phyloP scores from a whole-genome alignment of 2,888 invertebrate species.

The Rhingia campestris region DNA sequence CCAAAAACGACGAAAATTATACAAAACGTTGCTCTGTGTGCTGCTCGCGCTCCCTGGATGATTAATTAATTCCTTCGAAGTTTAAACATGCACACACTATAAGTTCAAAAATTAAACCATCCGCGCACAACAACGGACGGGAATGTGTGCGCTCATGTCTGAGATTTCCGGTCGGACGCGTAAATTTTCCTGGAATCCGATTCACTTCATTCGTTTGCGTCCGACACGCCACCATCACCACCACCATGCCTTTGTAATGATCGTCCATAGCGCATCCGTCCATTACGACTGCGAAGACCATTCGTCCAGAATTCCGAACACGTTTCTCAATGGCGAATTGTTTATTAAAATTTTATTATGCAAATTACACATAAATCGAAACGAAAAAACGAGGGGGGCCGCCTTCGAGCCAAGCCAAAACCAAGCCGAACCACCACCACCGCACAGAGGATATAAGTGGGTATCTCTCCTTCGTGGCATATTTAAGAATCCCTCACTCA shows the following conservation, averaged over 20 bases:
- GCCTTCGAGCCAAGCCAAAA: slow-evolving; percentile 9
- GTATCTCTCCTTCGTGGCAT: slow-evolving; percentile 34
- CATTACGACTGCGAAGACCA: slow-evolving; percentile 11
- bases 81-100: slow-evolving; percentile 42
- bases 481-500: slow-evolving; percentile 49
- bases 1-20: slow-evolving; percentile 13
- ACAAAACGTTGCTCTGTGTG: slow-evolving; percentile 32
- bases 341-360: slow-evolving; percentile 71
- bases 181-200: slow-evolving; percentile 74
- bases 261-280: slow-evolving; percentile 57
- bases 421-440: slow-evolving; percentile 2
- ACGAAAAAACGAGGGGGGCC: slow-evolving; percentile 7
- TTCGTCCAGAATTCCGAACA: slow-evolving; percentile 70
- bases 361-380: slow-evolving; percentile 67
- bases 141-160: slow-evolving; percentile 64
- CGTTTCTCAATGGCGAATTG: slow-evolving; percentile 74
- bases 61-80: slow-evolving; percentile 71
- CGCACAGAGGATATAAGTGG: slow-evolving; percentile 16
- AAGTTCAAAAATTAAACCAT: slow-evolving; percentile 72
- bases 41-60: slow-evolving; percentile 25
- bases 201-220: slow-evolving; percentile 61
- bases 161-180: slow-evolving; percentile 74
- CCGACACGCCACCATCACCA: slow-evolving; percentile 18
- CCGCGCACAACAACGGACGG: slow-evolving; percentile 39
- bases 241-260: not conserved